Conservation (phyloP, 2,888 invertebrate species). For the Xestia sexstrigata region DNA sequence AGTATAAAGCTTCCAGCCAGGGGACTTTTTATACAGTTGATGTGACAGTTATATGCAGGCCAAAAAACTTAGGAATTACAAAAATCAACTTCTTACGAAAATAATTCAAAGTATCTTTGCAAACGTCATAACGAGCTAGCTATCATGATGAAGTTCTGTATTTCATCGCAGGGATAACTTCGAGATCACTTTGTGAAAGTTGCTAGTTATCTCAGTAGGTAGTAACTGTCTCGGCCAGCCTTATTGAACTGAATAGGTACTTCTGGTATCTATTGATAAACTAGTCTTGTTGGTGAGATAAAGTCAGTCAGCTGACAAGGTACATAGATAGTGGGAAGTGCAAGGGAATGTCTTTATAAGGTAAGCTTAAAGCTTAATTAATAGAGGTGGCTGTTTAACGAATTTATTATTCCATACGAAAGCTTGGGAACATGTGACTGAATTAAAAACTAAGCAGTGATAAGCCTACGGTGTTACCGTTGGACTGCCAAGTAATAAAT, state of each 20-base stretch:
- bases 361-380: constrained; percentile 1
- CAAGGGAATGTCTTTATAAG: constrained; percentile 29
- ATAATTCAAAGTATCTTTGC: constrained; percentile 17
- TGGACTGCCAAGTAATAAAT: no score
- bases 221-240: constrained; percentile 36
- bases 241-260: constrained; percentile 44
- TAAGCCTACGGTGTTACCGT: no score
- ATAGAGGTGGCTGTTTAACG: neutral
- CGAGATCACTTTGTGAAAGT: constrained; percentile 59
- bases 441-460: no score
- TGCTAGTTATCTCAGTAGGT: constrained; percentile 48
- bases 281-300: constrained; percentile 46
- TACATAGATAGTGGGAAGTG: neutral
- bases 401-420: neutral
- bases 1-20: no score
- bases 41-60: no score
- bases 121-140: constrained; percentile 14
- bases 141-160: constrained; percentile 52
- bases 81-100: neutral
- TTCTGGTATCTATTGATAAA: constrained; percentile 46
- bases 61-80: neutral
- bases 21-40: no score
- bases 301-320: constrained; percentile 12
- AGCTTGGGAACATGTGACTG: neutral
- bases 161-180: constrained; percentile 45